phyloP scores from a whole-genome alignment of 2,797 vertebrate species.

The Tokudaia muenninki region DNA sequence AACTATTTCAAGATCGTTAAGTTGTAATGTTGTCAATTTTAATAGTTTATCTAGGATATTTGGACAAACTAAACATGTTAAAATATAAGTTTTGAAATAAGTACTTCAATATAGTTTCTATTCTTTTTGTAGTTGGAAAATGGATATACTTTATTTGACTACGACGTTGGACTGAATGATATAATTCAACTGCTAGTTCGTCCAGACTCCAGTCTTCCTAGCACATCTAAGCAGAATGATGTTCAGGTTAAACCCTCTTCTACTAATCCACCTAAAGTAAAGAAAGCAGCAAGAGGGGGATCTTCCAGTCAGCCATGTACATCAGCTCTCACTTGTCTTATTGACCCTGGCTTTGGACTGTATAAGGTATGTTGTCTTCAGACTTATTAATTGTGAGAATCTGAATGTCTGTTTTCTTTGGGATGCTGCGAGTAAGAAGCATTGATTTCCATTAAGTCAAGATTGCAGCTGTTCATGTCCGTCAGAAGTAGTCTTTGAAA shows the following conservation, averaged over 20 bases:
- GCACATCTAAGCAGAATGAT: constrained; percentile 91
- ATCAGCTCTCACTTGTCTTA: constrained; percentile 92
- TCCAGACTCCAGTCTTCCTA: constrained; percentile 93
- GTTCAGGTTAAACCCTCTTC: constrained; percentile 87
- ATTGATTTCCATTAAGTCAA: constrained; percentile 63
- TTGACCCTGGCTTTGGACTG: constrained; percentile 95
- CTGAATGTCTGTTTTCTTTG: constrained; percentile 37
- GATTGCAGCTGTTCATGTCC: constrained; percentile 5
- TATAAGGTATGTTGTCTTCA: constrained; percentile 93
- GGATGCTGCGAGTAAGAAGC: constrained; percentile 44
- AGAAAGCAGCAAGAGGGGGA: constrained; percentile 88
- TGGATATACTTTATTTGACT: constrained; percentile 99
- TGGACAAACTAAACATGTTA: constrained; percentile 27
- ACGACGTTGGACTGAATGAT: constrained; percentile 99
- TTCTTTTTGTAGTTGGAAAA: constrained; percentile 95
- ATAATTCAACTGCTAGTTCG: constrained; percentile 98
- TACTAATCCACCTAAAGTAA: constrained; percentile 91
- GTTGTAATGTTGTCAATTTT: constrained; percentile 13
- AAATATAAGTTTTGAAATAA: constrained; percentile 58
- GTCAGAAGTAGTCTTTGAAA: constrained; percentile 61
- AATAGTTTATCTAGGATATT: constrained; percentile 32
- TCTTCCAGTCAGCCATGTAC: constrained; percentile 92
- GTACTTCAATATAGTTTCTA: constrained; percentile 54
- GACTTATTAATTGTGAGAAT: constrained; percentile 59
- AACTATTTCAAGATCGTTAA: constrained; percentile 57